Base-by-base conservation (phyloP, 2,797 vertebrate species). In the Taeniopygia guttata region DNA sequence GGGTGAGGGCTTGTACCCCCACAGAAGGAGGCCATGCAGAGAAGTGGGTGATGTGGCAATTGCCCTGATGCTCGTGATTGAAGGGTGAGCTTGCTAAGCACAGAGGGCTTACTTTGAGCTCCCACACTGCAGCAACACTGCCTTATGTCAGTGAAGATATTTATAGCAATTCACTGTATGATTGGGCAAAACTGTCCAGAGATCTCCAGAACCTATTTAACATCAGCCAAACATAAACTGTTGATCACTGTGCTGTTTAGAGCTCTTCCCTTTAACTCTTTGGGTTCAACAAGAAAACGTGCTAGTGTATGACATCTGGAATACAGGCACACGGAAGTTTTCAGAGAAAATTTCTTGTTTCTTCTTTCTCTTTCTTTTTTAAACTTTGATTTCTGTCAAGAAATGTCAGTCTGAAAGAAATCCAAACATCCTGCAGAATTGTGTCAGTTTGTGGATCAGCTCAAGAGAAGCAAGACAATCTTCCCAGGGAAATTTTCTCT, bases 171-270 rank as follows among this genome's bases (percentile, higher is more conserved):
- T 52, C 68, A 27, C 46, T 45, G 9, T 7, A 16, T 13, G 54
- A 75, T 87, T 84, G 25, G 90, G 81, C 34, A 85, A 64, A 95
- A 62, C 56, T 77, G 64, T 83, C 89, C 36, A 54, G 89, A 77
- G 72, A 66, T 29, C 86, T 68, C 32, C 1, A 3, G 75, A 89
- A 90, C 25, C 25, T 27, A 15, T 78, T 87, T 51, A 84, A 76
- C 30, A 43, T 77, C 78, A 80, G 54, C 72, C 78, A 67, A 84
- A 74, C 68, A 75, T 64, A 79, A 93, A 89, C 84, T 74, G 54
- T 77, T 58, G 81, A 89, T 93, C 2, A 2, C 38, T n/a, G 26
- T 46, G 75, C 34, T 90, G 36, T 78, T 91, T 62, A 54, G 48
- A 67, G 69, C 22, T 69, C 59, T 88, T 75, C 42, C 27, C 29